Evolutionary conservation across 2,888 invertebrate genomes (phyloP), one percentile per base, ranked within the genome.

Genomic region (Drosophila nigricruria): DNA sequence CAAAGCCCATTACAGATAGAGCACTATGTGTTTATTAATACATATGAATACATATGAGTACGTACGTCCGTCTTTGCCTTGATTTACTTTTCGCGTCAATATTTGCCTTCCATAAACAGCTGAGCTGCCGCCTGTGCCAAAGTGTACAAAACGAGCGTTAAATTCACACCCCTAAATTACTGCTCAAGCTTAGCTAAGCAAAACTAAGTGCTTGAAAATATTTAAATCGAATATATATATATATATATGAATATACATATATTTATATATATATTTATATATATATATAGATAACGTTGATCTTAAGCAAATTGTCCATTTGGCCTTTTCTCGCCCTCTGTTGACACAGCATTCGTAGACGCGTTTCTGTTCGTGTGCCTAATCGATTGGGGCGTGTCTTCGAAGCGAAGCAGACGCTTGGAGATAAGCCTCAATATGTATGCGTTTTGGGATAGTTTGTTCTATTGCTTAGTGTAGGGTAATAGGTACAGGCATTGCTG

Each of bases 101-200:
- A 79, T 82, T 82, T 82, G 58, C 62, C 36, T 14, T 34, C n/a
- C 27, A 36, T 43, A 71, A 57, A 63, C 81, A 77, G 30, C 40
- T 50, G 49, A 49, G 27, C 57, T n/a, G 66, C 36, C 16, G 57
- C 32, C 32, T 45, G 57, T n/a, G n/a, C n/a, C 30, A 18, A 56
- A 50, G 64, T 52, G 63, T 53, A 34, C 50, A 65, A 65, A 62
- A 23, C 59, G 47, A 65, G 68, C 62, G 82, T 66, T 32, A 84
- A 78, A 69, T 70, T 89, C 88, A 88, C 90, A 88, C 82, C 79
- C 70, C 68, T 57, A 65, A 89, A 80, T 47, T 77, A 47, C 40
- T 58, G 76, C 71, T 88, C 67, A 82, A 38, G 71, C 71, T 88
- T 69, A 82, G 42, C 64, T 38, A 25, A 18, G 64, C 56, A 61